Evolutionary conservation across 2,888 invertebrate genomes (phyloP).

Genomic region (Keiferia lycopersicella): DNA sequence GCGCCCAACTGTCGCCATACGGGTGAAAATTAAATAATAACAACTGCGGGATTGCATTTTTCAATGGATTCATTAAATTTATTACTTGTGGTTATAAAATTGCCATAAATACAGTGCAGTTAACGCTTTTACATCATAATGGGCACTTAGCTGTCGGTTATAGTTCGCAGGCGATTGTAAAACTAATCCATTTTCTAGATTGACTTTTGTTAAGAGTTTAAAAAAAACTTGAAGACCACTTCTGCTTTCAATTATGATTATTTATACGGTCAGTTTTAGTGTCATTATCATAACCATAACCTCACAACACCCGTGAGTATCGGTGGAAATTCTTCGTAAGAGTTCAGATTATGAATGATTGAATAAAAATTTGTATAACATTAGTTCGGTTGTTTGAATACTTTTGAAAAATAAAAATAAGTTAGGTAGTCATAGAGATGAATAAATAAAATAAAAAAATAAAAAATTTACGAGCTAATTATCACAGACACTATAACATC

Average conservation of each 20-base stretch:
- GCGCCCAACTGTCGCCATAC: slow-evolving; percentile 43
- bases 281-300: too few relatives aligned
- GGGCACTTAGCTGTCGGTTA: slow-evolving; percentile 3
- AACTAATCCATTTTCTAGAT: slow-evolving; percentile 11
- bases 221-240: background rate
- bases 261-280: background rate
- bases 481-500: too few relatives aligned
- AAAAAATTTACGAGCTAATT: too few relatives aligned
- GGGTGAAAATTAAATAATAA: slow-evolving; percentile 60
- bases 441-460: too few relatives aligned
- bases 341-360: too few relatives aligned
- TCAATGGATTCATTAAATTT: slow-evolving; percentile 58
- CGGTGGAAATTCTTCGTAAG: too few relatives aligned
- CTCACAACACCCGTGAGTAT: too few relatives aligned
- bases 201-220: slow-evolving; percentile 8
- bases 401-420: too few relatives aligned
- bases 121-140: slow-evolving; percentile 29
- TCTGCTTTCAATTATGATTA: background rate
- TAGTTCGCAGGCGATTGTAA: background rate
- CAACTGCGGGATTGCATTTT: slow-evolving; percentile 49
- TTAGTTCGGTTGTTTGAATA: too few relatives aligned
- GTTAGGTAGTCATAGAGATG: too few relatives aligned
- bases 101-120: slow-evolving; percentile 31
- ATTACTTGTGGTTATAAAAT: slow-evolving; percentile 37
- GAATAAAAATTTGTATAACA: too few relatives aligned